Conservation (phyloP, 2,797 vertebrate species). For the Dallia pectoralis region DNA sequence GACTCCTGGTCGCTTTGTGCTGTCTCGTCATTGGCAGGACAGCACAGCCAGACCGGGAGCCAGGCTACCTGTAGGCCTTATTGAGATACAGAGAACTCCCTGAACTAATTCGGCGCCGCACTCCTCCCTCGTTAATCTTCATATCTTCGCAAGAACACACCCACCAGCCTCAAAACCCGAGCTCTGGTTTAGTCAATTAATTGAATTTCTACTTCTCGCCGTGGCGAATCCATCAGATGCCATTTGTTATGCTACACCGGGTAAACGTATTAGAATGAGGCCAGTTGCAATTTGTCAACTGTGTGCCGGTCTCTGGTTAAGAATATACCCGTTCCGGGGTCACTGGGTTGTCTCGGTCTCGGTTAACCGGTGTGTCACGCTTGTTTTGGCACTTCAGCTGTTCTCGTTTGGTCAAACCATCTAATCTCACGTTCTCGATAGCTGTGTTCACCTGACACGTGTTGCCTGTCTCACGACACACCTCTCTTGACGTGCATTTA, state of each 20-base stretch:
- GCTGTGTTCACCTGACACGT: too few relatives aligned
- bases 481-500: too few relatives aligned
- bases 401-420: background rate
- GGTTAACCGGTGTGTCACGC: background rate
- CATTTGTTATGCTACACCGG: background rate
- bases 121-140: background rate
- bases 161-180: background rate
- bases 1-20: background rate
- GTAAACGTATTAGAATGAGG: background rate
- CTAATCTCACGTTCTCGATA: conserved; percentile 34
- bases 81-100: background rate
- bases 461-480: too few relatives aligned
- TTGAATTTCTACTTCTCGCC: background rate
- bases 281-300: background rate
- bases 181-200: background rate
- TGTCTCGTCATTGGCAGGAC: background rate
- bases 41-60: background rate
- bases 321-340: background rate
- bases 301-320: background rate
- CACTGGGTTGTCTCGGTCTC: background rate
- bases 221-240: background rate
- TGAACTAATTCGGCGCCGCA: background rate
- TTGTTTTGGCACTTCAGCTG: background rate
- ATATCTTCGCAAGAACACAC: background rate
- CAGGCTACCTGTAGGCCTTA: background rate